A percentile compares a stretch with the other conserved stretches of the same genome.
phyloP scores from a whole-genome alignment of 2,888 invertebrate species.

The Sphaerophoria rueppellii region DNA sequence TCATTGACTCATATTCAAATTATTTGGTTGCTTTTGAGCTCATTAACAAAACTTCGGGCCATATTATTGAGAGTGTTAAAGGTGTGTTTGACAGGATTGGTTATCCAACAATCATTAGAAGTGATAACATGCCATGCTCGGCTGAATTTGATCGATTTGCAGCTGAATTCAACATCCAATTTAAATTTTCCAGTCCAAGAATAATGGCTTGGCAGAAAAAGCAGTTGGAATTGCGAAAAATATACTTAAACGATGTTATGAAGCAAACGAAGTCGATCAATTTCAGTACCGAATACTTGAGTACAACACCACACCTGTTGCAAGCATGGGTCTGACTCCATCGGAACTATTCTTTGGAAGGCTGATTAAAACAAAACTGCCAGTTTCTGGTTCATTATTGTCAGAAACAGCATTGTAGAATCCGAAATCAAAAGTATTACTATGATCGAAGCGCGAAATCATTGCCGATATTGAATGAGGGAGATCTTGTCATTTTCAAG shows the following conservation, averaged over 20 bases:
- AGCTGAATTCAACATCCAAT: constrained; percentile 10
- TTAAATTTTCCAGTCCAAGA: constrained; percentile 33
- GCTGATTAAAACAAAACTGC: constrained; percentile 7
- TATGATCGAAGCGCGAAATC: constrained; percentile 24
- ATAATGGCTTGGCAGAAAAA: constrained; percentile 16
- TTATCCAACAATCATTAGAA: constrained; percentile 22
- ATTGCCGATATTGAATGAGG: constrained; percentile 16
- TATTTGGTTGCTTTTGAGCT: constrained; percentile 11
- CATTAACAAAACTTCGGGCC: background rate
- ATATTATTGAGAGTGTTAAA: constrained; percentile 5
- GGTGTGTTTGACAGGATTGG: constrained; percentile 13
- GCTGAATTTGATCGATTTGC: constrained; percentile 17
- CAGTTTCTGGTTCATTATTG: background rate
- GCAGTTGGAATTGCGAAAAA: constrained; percentile 26
- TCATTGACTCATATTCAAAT: constrained; percentile 35
- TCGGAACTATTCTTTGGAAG: constrained; percentile 37
- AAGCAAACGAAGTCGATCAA: background rate
- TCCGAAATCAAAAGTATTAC: constrained; percentile 18
- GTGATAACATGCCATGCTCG: constrained; percentile 18
- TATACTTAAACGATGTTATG: constrained; percentile 30
- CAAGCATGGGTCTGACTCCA: constrained; percentile 25
- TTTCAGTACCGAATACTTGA: constrained; percentile 35
- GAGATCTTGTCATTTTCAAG: constrained; percentile 26
- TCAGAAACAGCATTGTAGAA: constrained; percentile 20
- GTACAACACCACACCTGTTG: constrained; percentile 29